A percentile compares a stretch with the other conserved stretches of the same genome.
Evolutionary conservation across 92 coral and sea anemone species (phyloP).

Genomic region (Pocillopora meandrina): DNA sequence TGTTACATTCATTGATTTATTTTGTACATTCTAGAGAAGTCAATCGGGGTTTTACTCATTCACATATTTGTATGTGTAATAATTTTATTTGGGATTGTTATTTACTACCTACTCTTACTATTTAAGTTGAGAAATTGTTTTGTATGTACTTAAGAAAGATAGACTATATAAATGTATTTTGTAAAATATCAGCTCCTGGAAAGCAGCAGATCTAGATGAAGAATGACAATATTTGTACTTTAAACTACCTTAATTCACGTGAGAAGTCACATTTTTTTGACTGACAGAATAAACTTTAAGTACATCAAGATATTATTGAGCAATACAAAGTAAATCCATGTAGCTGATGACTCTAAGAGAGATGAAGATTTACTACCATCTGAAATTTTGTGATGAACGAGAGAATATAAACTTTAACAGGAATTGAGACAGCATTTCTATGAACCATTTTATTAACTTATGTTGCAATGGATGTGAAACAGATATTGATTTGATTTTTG

Average conservation of each 20-base stretch:
- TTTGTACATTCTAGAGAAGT: constrained; percentile 17
- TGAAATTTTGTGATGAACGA: constrained; percentile 11
- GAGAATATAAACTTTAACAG: neutral
- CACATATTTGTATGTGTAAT: constrained; percentile 47
- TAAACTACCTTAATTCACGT: constrained; percentile 7
- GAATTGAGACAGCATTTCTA: constrained; percentile 1
- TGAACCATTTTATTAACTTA: constrained; percentile 22
- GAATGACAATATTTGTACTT: too few species aligned
- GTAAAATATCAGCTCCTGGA: constrained; percentile 29
- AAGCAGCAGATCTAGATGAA: constrained; percentile 9
- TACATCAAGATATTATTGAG: constrained; percentile 16
- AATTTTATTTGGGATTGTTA: constrained; percentile 43
- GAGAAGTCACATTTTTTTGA: constrained; percentile 12
- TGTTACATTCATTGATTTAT: constrained; percentile 22
- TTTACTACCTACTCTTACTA: constrained; percentile 34
- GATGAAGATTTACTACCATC: constrained; percentile 6
- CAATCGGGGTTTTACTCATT: constrained; percentile 3
- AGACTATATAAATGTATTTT: constrained; percentile 43
- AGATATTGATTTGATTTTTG: constrained; percentile 21
- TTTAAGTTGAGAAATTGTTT: constrained; percentile 30
- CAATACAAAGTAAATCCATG: constrained; percentile 1
- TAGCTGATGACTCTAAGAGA: constrained; percentile 32
- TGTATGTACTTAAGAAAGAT: constrained; percentile 35
- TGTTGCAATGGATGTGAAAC: constrained; percentile 14
- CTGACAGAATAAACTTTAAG: neutral